Evolutionary conservation across 1,140 invertebrate species (phyloP), one percentile per base, ranked within the genome.

Genomic region (Camponotus vicinus): DNA sequence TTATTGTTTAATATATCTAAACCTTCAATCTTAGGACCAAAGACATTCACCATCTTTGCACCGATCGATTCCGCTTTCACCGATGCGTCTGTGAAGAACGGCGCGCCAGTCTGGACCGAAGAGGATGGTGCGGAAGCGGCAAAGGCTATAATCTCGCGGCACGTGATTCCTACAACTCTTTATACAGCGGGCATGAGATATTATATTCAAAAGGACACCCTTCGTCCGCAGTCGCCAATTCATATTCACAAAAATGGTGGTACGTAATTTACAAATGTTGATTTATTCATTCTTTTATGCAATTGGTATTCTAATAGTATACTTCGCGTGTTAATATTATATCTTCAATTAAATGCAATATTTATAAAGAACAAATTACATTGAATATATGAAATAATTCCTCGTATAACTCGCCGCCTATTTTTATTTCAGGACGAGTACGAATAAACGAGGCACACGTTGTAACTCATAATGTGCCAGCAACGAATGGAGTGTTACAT

Each of bases 401-500:
- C 2, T 75, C 15, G 18, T 37, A 40, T 34, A 3, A 42, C 32
- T 40, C 3, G 40, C 4, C 7, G 8, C 34, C 9, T 55, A 59
- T 82, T 76, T 11, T 87, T n/a, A 21, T 96, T 95, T 91, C 95
- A 98, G 97, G 97, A 89, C 97, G 97, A 94, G 97, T 98, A 84
- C 97, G 97, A 92, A 96, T 98, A 61, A 98, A 98, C 92, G 97
- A 97, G 88, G 96, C 97, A 61, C 96, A 97, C 89, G 96, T 98
- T 85, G 95, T 97, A 66, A 97, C 97, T 8, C 97, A 97, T 92
- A 98, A 98, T 93, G 97, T 98, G 88, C 97, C 97, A 89, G 97
- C 98, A 45, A 98, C 98, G 67, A 98, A 98, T 94, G 98, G 98
- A 85, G 98, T 98, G 52, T 97, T 98, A 77, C 98, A 98, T 93